Evolutionary conservation across 2,888 invertebrate genomes (phyloP), one percentile per base, ranked within the genome.

Genomic region (Congeria kusceri): DNA sequence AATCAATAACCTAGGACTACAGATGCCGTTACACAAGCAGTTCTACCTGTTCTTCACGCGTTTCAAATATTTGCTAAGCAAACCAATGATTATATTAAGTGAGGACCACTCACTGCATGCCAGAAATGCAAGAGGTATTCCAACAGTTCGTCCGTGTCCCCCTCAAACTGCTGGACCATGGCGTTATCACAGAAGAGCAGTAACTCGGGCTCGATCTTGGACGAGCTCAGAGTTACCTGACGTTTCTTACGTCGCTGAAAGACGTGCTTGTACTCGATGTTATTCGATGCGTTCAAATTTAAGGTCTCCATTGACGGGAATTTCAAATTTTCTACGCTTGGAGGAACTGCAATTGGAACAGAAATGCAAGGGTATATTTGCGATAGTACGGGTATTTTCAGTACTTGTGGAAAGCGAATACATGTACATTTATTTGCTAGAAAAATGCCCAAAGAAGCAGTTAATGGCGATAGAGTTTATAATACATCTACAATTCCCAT

Each of bases 81-180:
- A n/a, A n/a, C n/a, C n/a, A n/a, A n/a, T n/a, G n/a, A n/a, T n/a
- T n/a, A n/a, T n/a, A n/a, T n/a, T n/a, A n/a, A 32, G 11, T 32
- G 11, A 32, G 15, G 11, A 44, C 28, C n/a, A 80, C 87, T 83
- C 73, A 90, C 90, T 46, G 88, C 87, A 63, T 90, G 90, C 89
- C 90, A 90, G 71, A 88, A 90, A 70, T 90, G 90, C 13, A 90
- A 73, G 53, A 90, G 77, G 69, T 88, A 90, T 58, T 88, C 87
- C 32, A 88, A 75, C 7, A 90, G 74, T 63, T 87, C 85, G 15
- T 85, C 83, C 32, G 88, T 86, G 59, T 88, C 87, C 15, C 86
- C 87, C 28, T 88, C 84, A 82, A 90, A 90, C 49, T 86, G 85
- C 47, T 83, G 72, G 32, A 86, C 89, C 70, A 87, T 81, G 18